Base-by-base conservation (phyloP, 2,888 invertebrate genomes). In the Aricia artaxerxes region DNA sequence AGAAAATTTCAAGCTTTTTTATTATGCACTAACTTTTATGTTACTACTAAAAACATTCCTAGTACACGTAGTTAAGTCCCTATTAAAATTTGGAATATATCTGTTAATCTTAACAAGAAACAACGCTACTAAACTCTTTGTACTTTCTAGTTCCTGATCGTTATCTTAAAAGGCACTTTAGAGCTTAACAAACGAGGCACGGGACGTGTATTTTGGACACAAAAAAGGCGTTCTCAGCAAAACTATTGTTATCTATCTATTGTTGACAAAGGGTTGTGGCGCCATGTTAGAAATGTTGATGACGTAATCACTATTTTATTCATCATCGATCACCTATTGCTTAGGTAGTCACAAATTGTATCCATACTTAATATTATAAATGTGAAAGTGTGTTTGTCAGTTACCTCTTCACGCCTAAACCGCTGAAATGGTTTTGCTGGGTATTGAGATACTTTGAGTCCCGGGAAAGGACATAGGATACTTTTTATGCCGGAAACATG, bases 211-310 rank as follows among this genome's bases (percentile, higher is more conserved):
- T 80, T 80, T 78, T 79, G 77, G 73, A 72, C 79, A 82, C 79
- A 83, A 83, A 82, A 81, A 84, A 80, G 78, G 80, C 81, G 82
- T 83, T 80, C 83, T 81, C 83, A 82, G 77, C 82, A 79, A 73
- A 79, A 77, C 78, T 78, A 78, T 79, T 81, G 80, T 82, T 83
- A 83, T 84, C 84, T 82, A 79, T 83, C 82, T 78, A 79, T 79
- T 81, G 82, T 84, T 85, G 83, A 84, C 84, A 83, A 81, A 80
- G 82, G 80, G 81, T 79, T 64, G 78, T 80, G 81, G 79, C 80
- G 78, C 82, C 79, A 85, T 84, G 83, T 84, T 85, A 35, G 69
- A 69, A 35, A 13, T 35, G 16, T 69, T 69, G 69, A 69, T 69
- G 69, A 69, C 69, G 69, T 69, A 69, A 69, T 38, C 69, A 69